Percentiles rank a stretch among this genome's conserved stretches.
Evolutionary conservation across 2,797 vertebrate genomes (phyloP).

Genomic region (Cynopterus sphinx): DNA sequence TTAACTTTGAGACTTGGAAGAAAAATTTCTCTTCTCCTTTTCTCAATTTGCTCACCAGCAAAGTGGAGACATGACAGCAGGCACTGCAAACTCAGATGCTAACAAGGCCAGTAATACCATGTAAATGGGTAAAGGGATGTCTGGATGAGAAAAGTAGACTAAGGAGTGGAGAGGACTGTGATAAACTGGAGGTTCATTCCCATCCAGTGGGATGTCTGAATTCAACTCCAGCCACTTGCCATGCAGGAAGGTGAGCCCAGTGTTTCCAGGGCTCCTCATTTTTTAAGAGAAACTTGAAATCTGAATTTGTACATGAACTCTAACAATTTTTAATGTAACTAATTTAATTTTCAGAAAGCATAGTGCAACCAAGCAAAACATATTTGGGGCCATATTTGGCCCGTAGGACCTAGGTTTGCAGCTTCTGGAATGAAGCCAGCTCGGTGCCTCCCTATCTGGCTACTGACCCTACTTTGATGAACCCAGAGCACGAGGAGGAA

Average conservation of each 20-base stretch:
- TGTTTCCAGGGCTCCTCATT: background rate
- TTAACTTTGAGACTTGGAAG: background rate
- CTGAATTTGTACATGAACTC: background rate
- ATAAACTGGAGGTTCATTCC: background rate
- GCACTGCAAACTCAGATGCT: background rate
- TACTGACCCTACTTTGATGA: background rate
- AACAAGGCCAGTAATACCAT: background rate
- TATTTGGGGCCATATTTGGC: background rate
- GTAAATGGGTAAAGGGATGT: background rate
- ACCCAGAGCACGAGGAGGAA: background rate
- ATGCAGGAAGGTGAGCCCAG: background rate
- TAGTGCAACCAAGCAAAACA: background rate
- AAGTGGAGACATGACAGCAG: background rate
- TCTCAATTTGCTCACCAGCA: background rate
- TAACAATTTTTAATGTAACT: background rate
- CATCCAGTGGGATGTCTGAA: background rate
- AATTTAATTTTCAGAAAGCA: background rate
- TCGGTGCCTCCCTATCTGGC: background rate
- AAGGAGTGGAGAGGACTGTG: background rate
- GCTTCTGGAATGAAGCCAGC: background rate
- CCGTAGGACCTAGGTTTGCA: background rate
- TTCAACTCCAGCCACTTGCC: background rate
- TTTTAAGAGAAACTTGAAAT: conserved; percentile 5
- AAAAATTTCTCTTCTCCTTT: background rate
- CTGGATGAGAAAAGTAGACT: background rate